phyloP scores from a whole-genome alignment of 2,797 vertebrate species.

The Lithobates pipiens region DNA sequence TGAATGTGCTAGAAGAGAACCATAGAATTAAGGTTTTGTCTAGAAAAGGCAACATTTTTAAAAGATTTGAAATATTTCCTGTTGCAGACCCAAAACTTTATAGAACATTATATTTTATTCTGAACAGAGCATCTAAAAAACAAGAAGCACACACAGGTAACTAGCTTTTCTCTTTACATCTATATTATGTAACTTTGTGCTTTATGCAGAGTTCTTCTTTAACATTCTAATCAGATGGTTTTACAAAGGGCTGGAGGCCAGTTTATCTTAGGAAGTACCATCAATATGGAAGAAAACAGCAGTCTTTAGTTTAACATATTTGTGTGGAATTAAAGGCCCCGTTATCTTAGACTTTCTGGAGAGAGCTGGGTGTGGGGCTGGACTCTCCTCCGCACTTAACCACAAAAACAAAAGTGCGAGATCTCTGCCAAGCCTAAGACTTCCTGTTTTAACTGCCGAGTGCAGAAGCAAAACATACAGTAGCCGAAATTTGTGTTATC shows the following conservation, averaged over 20 bases:
- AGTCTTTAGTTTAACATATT: constrained; percentile 24
- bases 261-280: constrained; percentile 49
- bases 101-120: too few relatives aligned
- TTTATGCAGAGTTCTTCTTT: background rate
- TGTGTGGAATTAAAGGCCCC: constrained; percentile 38
- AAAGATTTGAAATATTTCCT: too few relatives aligned
- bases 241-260: background rate
- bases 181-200: too few relatives aligned
- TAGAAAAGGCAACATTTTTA: too few relatives aligned
- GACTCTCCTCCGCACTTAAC: background rate
- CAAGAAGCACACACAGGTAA: background rate
- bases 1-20: too few relatives aligned
- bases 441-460: background rate
- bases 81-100: too few relatives aligned
- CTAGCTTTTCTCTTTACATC: too few relatives aligned
- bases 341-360: constrained; percentile 11
- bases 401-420: background rate
- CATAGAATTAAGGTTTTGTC: too few relatives aligned
- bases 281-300: constrained; percentile 42
- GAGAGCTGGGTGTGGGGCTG: background rate
- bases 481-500: background rate
- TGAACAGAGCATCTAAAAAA: too few relatives aligned
- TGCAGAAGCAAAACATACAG: background rate
- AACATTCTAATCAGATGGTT: background rate
- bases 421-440: background rate